Evolutionary conservation across 2,888 invertebrate species (phyloP).

Genomic region (Spodoptera picta): DNA sequence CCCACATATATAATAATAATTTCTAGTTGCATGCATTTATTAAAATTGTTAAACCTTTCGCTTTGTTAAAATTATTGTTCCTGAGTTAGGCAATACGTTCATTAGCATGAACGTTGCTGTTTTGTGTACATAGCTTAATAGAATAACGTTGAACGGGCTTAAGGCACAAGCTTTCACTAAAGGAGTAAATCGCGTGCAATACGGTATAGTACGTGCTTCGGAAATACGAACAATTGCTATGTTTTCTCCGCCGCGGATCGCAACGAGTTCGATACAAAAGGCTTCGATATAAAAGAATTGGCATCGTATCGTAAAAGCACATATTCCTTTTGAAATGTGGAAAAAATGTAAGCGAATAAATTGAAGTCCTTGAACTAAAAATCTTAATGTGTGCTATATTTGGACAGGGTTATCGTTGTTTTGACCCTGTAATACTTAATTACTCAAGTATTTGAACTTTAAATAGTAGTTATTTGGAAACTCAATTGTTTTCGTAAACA

Average conservation of each 20-base stretch:
- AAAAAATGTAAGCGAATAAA: constrained; percentile 1
- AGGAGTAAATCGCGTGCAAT: constrained; percentile 9
- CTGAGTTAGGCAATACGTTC: constrained; percentile 2
- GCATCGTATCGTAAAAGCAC: constrained; percentile 1
- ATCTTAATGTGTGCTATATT: background rate
- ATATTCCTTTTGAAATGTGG: constrained; percentile 7
- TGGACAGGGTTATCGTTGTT: background rate
- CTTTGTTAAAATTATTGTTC: background rate
- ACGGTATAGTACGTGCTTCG: constrained; percentile 13
- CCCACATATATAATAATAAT: too few species aligned
- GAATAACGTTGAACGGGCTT: constrained; percentile 2
- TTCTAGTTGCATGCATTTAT: too few species aligned
- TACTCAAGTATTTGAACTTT: too few species aligned
- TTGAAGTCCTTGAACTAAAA: background rate
- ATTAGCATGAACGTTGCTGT: constrained; percentile 5
- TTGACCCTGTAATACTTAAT: background rate
- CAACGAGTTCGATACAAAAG: constrained; percentile 10
- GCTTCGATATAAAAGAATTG: constrained; percentile 21
- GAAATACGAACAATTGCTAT: constrained; percentile 16
- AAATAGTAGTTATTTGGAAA: background rate
- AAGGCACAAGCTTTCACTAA: constrained; percentile 4
- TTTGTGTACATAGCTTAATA: background rate
- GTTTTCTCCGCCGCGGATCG: constrained; percentile 13
- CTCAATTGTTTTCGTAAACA: background rate
- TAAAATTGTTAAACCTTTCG: background rate